Evolutionary conservation across 1,140 invertebrate species (phyloP).

Genomic region (Drosophila erecta): DNA sequence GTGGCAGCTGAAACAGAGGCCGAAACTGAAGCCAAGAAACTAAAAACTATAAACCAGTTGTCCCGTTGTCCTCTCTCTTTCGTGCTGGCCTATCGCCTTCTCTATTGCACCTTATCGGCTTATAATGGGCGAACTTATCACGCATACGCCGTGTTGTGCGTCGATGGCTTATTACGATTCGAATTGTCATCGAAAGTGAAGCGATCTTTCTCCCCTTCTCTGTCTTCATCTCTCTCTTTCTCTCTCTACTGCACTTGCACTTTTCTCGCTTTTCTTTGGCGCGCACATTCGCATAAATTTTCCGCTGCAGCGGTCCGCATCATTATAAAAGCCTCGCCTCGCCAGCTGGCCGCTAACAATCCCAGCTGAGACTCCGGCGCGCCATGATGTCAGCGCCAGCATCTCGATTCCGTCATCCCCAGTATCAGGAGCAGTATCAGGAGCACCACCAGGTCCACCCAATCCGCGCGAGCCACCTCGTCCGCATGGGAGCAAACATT

Average conservation of each 20-base stretch:
- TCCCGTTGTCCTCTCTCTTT: not conserved
- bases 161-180: slow-evolving; percentile 71
- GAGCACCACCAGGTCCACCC: not conserved
- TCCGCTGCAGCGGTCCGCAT: slow-evolving; percentile 69
- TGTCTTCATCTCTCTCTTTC: slow-evolving; percentile 2
- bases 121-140: slow-evolving; percentile 59
- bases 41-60: slow-evolving; percentile 54
- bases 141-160: slow-evolving; percentile 72
- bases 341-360: slow-evolving; percentile 70
- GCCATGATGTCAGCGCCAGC: slow-evolving; percentile 43
- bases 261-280: slow-evolving; percentile 45
- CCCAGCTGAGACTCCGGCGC: slow-evolving; percentile 66
- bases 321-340: slow-evolving; percentile 77
- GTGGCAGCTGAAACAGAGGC: slow-evolving; percentile 39
- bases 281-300: slow-evolving; percentile 76
- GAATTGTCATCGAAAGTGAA: slow-evolving; percentile 64
- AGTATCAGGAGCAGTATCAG: not conserved
- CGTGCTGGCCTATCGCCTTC: not conserved
- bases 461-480: not conserved
- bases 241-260: slow-evolving; percentile 10
- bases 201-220: slow-evolving; percentile 31
- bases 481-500: not conserved
- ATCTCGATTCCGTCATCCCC: not conserved
- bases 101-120: slow-evolving; percentile 3
- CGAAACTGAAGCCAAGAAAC: slow-evolving; percentile 39